Base-by-base conservation (phyloP, 2,797 vertebrate genomes). In the Gymnoscopelus microlampas region DNA sequence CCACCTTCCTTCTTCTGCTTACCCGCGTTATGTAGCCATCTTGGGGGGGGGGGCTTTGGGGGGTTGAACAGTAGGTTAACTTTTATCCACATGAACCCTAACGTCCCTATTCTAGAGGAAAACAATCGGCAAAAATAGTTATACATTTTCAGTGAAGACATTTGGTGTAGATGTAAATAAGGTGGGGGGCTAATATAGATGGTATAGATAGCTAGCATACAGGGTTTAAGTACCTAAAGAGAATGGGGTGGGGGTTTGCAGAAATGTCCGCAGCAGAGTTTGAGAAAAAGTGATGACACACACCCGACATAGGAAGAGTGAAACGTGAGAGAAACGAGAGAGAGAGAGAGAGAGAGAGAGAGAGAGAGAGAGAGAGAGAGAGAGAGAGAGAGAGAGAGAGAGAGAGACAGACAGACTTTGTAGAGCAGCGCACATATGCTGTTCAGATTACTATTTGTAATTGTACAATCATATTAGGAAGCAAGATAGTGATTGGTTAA, bases 1-100 rank as follows among this genome's bases (percentile, higher is more conserved):
- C 91, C 87, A 93, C 86, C 89, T 91, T 84, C 73, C 89, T 94
- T 92, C 90, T 88, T 88, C 63, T 73, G 68, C 85, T 87, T 83
- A 87, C 75, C 89, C 81, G 70, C 77, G 66, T 78, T 81, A 59
- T 80, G 85, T 79, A 85, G 86, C 77, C 78, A 66, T 63, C 79
- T 85, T 79, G 74, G 48, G 73, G 68, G 84, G 63, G 59, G 7
- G 13, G 29, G 14, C 2, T 44, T 44, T 44, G 50, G 55, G 55
- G 54, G 54, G 12, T 32, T 49, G 9, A 54, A n/a, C 51, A 53
- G 51, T 53, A 53, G 53, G 3, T 19, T 19, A 19, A 19, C 19
- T 19, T 19, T 19, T 19, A 19, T 1, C 19, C 19, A 19, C 24
- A 24, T 54, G n/a, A 9, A 55, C 15, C 3, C 4, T 10, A 11